Percentiles rank a stretch among this genome's conserved stretches.
These are phyloP conservation scores for Hyposoter didymator DNA, from an alignment of 2,888 invertebrate genomes.

Conservation along the genomic window DNA sequence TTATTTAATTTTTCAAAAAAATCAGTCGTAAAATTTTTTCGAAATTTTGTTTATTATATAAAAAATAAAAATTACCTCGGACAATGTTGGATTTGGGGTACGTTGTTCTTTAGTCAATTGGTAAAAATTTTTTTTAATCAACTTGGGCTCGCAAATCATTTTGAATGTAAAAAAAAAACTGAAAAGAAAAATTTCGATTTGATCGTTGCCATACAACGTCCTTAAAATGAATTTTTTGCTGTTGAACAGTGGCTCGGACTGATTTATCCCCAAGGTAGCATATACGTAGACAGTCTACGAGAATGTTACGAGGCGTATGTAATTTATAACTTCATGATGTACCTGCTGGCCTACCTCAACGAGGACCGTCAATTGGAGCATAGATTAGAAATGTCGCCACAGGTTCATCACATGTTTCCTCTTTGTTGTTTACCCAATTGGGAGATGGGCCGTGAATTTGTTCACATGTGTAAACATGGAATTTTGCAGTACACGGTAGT, in stretches of 20 bases:
- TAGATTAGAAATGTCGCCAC: slow-evolving; percentile 91
- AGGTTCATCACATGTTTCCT: slow-evolving; percentile 95
- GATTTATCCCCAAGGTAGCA: slow-evolving; percentile 93
- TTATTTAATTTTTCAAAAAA: no score
- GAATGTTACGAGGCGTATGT: slow-evolving; percentile 99
- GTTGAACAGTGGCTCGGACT: slow-evolving; percentile 92
- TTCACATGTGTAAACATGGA: slow-evolving; percentile 98
- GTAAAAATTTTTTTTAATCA: no score
- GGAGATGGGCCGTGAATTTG: slow-evolving; percentile 97
- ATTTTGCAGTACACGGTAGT: slow-evolving; percentile 98
- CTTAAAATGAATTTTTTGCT: slow-evolving; percentile 5
- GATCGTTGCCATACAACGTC: no score
- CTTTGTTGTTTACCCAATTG: slow-evolving; percentile 96
- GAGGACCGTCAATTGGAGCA: slow-evolving; percentile 94
- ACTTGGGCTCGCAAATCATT: no score
- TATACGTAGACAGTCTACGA: slow-evolving; percentile 96
- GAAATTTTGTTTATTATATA: no score
- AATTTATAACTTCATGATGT: slow-evolving; percentile 99
- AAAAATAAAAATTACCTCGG: no score
- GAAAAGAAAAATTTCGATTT: no score
- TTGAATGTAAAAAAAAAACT: no score
- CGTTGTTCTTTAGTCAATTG: no score
- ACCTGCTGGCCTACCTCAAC: slow-evolving; percentile 95
- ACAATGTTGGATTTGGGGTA: no score
- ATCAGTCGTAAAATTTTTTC: no score